Evolutionary conservation across 1,140 invertebrate genomes (phyloP).

Genomic region (Gyrodactylus bullatarudis): DNA sequence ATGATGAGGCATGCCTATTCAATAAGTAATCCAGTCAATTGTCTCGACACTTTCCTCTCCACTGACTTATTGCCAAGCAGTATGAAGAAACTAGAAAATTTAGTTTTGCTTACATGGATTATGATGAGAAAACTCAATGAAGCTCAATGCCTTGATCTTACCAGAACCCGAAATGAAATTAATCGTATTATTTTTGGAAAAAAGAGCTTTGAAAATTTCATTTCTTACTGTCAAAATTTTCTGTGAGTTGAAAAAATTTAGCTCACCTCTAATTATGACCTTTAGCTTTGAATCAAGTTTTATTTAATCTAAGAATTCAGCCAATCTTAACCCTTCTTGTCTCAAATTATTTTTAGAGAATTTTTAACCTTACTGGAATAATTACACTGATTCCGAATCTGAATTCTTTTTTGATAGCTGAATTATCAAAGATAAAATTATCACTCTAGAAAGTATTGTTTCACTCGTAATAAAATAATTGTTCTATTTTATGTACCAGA

Average conservation of each 20-base stretch:
- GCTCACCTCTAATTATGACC: too few species aligned
- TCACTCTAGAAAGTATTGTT: too few species aligned
- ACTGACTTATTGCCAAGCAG: neutral
- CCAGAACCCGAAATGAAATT: neutral
- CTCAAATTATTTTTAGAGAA: too few species aligned
- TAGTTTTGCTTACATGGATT: neutral
- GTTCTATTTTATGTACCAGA: too few species aligned
- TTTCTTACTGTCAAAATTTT: neutral
- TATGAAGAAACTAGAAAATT: neutral
- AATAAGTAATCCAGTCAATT: neutral
- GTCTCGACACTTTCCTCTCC: neutral
- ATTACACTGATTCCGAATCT: too few species aligned
- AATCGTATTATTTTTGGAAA: neutral
- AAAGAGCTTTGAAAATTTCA: neutral
- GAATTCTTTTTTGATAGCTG: too few species aligned
- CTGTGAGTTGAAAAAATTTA: neutral
- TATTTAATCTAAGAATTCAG: too few species aligned
- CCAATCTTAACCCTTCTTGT: too few species aligned
- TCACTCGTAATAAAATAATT: too few species aligned
- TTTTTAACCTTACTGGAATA: too few species aligned
- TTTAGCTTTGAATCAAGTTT: too few species aligned
- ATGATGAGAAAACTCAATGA: neutral
- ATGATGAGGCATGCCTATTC: neutral
- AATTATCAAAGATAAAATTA: too few species aligned
- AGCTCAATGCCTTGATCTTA: neutral